phyloP scores from a whole-genome alignment of 2,888 invertebrate genomes.

The Lycia hirtaria region DNA sequence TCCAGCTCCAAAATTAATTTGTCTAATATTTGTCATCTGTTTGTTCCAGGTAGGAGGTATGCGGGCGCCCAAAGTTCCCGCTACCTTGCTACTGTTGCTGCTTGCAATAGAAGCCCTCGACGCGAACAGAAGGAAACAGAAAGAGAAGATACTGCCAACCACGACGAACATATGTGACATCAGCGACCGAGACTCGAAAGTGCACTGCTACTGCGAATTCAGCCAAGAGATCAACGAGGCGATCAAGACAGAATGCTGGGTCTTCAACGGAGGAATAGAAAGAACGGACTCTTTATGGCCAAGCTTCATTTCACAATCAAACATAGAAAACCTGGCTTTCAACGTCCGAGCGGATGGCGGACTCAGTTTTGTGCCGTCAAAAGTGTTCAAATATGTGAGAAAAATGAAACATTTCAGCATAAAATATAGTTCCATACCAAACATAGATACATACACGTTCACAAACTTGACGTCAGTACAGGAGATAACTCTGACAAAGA shows the following conservation, averaged over 20 bases:
- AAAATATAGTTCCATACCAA: slow-evolving; percentile 89
- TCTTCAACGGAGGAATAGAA: slow-evolving; percentile 88
- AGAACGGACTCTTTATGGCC: slow-evolving; percentile 90
- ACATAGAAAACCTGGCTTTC: slow-evolving; percentile 88
- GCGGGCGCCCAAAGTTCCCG: slow-evolving; percentile 80
- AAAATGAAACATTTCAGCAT: slow-evolving; percentile 89
- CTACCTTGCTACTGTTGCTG: slow-evolving; percentile 81
- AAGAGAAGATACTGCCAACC: slow-evolving; percentile 66
- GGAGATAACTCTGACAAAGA: slow-evolving; percentile 89
- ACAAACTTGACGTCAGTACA: slow-evolving; percentile 89
- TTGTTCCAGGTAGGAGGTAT: slow-evolving; percentile 81
- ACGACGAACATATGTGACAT: slow-evolving; percentile 85
- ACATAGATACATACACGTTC: slow-evolving; percentile 89
- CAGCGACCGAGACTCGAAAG: slow-evolving; percentile 81
- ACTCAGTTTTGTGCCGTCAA: slow-evolving; percentile 90
- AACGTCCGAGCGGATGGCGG: slow-evolving; percentile 89
- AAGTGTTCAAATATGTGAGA: slow-evolving; percentile 87
- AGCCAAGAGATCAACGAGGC: slow-evolving; percentile 84
- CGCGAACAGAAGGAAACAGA: slow-evolving; percentile 76
- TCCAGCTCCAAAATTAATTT: slow-evolving; percentile 28
- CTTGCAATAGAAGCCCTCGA: slow-evolving; percentile 78
- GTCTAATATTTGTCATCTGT: slow-evolving; percentile 41
- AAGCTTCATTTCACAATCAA: slow-evolving; percentile 89
- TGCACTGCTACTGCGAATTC: slow-evolving; percentile 89
- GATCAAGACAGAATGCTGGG: slow-evolving; percentile 91